phyloP scores from a whole-genome alignment of 2,797 vertebrate species.

The Lacerta bilineata region DNA sequence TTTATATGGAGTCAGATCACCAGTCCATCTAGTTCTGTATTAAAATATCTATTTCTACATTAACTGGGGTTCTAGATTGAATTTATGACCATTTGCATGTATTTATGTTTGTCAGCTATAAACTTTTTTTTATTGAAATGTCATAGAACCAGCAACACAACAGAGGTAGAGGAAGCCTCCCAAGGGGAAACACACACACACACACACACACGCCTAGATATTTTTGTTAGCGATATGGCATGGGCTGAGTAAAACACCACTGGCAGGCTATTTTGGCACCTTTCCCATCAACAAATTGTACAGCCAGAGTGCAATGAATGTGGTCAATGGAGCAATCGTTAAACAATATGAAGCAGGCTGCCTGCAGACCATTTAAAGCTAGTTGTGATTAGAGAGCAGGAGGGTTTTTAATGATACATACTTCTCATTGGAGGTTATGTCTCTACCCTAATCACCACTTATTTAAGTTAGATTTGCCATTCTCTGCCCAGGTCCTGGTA shows the following conservation, averaged over 20 bases:
- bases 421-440: conserved; percentile 25
- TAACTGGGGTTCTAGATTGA: too few species aligned
- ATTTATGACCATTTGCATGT: too few species aligned
- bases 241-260: conserved; percentile 69
- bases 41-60: too few species aligned
- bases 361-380: conserved; percentile 59
- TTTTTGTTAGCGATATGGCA: conserved; percentile 77
- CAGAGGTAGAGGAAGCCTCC: conserved; percentile 74
- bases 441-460: conserved; percentile 46
- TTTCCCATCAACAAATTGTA: conserved; percentile 72
- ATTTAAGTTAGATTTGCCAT: conserved; percentile 28
- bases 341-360: conserved; percentile 69
- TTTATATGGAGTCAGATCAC: too few species aligned
- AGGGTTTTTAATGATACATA: conserved; percentile 42
- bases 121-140: conserved; percentile 34
- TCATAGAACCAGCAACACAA: not conserved
- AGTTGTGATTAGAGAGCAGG: conserved; percentile 32
- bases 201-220: conserved; percentile 49
- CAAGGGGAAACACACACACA: conserved; percentile 38
- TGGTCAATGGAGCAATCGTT: conserved; percentile 74
- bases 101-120: conserved; percentile 51
- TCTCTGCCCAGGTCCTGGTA: conserved; percentile 54
- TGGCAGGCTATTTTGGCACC: conserved; percentile 71
- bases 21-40: too few species aligned
- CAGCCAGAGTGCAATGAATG: conserved; percentile 76